Conservation (phyloP, 2,797 vertebrate genomes). For the Darevskia nairensis region DNA sequence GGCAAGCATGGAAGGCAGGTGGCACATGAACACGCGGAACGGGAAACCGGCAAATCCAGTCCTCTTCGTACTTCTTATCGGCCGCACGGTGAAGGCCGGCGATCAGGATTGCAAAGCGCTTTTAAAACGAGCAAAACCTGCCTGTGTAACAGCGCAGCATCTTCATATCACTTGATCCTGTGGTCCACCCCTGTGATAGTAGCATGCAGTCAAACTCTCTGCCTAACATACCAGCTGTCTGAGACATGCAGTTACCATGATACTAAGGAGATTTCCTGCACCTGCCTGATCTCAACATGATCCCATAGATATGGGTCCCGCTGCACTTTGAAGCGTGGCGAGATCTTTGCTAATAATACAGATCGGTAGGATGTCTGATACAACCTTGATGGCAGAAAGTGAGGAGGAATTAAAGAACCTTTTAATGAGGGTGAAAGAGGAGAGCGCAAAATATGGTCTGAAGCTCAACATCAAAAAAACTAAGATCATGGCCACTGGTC, state of each 20-base stretch:
- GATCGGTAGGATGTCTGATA: too few species aligned
- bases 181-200: not conserved
- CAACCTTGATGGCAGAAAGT: too few species aligned
- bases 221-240: not conserved
- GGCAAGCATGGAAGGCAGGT: not conserved
- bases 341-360: not conserved
- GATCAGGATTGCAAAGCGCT: not conserved
- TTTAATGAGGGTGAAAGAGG: too few species aligned
- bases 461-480: too few species aligned
- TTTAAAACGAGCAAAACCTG: not conserved
- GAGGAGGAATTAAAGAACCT: too few species aligned
- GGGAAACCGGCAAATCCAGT: not conserved
- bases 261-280: not conserved
- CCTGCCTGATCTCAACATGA: not conserved
- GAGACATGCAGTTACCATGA: not conserved
- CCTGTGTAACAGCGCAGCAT: not conserved
- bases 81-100: not conserved
- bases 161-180: not conserved
- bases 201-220: not conserved
- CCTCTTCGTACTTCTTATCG: not conserved
- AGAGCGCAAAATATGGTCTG: too few species aligned
- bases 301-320: not conserved
- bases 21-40: not conserved
- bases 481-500: too few species aligned
- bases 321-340: not conserved